Evolutionary conservation across 2,888 invertebrate genomes (phyloP).

Genomic region (Pheosia gnoma): DNA sequence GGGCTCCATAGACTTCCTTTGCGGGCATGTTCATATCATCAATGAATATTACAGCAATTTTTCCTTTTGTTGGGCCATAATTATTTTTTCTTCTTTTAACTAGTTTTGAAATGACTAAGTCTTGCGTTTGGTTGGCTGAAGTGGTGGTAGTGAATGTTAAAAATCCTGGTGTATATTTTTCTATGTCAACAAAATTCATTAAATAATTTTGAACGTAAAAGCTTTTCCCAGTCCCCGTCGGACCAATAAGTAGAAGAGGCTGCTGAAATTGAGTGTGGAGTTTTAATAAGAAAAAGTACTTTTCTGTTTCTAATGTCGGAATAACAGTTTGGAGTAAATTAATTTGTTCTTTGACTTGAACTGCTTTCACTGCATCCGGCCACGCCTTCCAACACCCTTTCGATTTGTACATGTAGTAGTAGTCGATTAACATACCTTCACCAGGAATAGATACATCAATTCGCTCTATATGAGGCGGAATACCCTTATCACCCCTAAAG

Average conservation of each 20-base stretch:
- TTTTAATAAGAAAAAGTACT: conserved; percentile 89
- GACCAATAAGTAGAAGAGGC: conserved; percentile 90
- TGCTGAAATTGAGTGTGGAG: conserved; percentile 88
- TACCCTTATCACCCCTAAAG: conserved; percentile 72
- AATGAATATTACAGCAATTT: conserved; percentile 89
- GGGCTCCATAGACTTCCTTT: conserved; percentile 92
- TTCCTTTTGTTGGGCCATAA: conserved; percentile 90
- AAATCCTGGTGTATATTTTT: conserved; percentile 89
- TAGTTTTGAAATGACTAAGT: conserved; percentile 88
- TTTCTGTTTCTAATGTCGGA: conserved; percentile 93
- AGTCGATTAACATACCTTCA: conserved; percentile 92
- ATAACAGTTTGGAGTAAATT: conserved; percentile 90
- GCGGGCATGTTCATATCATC: conserved; percentile 96
- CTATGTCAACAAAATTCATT: conserved; percentile 87
- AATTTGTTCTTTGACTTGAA: conserved; percentile 82
- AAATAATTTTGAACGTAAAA: conserved; percentile 90
- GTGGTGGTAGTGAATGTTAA: conserved; percentile 94
- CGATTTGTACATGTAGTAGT: conserved; percentile 90
- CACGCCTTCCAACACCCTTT: conserved; percentile 95
- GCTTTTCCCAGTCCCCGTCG: conserved; percentile 94
- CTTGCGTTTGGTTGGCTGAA: conserved; percentile 92
- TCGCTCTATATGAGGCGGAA: conserved; percentile 83
- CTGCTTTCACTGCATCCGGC: conserved; percentile 88
- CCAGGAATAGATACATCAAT: conserved; percentile 89
- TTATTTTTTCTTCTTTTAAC: conserved; percentile 88